These are phyloP conservation scores for Polia nebulosa DNA, from an alignment of 2,888 invertebrate genomes.

Conservation along the genomic window DNA sequence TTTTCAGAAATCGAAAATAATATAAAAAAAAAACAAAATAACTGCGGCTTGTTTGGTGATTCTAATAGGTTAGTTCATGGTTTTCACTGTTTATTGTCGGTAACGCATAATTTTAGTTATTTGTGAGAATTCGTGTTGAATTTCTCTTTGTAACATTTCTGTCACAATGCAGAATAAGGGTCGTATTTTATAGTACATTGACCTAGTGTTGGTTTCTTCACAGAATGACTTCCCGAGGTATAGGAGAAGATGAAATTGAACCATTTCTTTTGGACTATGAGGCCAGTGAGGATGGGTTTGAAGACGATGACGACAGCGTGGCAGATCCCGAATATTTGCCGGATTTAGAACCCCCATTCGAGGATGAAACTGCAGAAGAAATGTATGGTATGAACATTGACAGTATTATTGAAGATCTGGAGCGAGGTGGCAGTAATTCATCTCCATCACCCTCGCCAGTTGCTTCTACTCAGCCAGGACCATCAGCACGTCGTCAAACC, in stretches of 20 bases:
- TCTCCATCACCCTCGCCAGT: not conserved
- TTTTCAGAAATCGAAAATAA: constrained; percentile 4
- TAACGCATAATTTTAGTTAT: not conserved
- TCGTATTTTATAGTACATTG: constrained; percentile 6
- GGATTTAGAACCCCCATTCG: not conserved
- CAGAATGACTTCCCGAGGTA: constrained; percentile 2
- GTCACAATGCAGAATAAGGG: constrained; percentile 1
- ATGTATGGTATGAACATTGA: constrained; percentile 3
- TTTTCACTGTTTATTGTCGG: not conserved
- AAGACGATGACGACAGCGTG: constrained; percentile 2
- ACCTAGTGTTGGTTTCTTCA: not conserved
- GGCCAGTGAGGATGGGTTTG: constrained; percentile 4
- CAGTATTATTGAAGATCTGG: constrained; percentile 17
- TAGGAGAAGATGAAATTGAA: constrained; percentile 4
- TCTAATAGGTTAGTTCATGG: not conserved
- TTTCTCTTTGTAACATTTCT: constrained; percentile 7
- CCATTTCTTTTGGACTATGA: constrained; percentile 4
- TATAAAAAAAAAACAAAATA: not conserved
- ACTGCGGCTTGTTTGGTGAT: constrained; percentile 10
- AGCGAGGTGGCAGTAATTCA: not conserved
- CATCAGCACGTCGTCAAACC: not conserved
- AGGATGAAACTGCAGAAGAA: constrained; percentile 12
- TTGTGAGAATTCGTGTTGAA: constrained; percentile 1
- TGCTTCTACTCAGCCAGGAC: not conserved
- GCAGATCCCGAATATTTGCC: constrained; percentile 4